Conservation (phyloP, 1,140 invertebrate genomes). For the Platyscapa corneri region DNA sequence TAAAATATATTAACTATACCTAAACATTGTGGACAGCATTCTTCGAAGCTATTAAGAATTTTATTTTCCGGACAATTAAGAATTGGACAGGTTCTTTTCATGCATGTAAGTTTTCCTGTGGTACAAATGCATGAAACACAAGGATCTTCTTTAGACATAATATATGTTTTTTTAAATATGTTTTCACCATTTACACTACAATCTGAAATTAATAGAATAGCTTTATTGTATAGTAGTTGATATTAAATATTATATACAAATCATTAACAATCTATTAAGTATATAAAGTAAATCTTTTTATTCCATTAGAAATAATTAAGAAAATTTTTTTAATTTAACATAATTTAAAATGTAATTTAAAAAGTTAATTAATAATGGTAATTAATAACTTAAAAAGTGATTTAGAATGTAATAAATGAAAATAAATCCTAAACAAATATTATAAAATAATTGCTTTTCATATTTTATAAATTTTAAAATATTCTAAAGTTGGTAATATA, state of each 20-base stretch:
- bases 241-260: no score
- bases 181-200: conserved; percentile 83
- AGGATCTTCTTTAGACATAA: conserved; percentile 85
- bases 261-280: no score
- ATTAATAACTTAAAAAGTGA: no score
- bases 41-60: conserved; percentile 79
- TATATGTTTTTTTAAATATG: conserved; percentile 82
- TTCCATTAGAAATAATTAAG: no score
- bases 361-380: no score
- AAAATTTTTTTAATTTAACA: no score
- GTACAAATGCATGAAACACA: conserved; percentile 90
- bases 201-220: conserved; percentile 72
- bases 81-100: conserved; percentile 88
- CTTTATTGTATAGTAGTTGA: not conserved
- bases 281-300: no score
- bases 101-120: conserved; percentile 82
- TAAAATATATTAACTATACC: conserved; percentile 74
- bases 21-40: conserved; percentile 89
- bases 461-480: conserved; percentile 2
- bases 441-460: conserved; percentile 45
- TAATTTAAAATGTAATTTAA: no score
- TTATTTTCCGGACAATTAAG: conserved; percentile 83
- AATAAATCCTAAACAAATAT: conserved; percentile 8
- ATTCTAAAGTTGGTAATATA: no score
- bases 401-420: no score